Percentiles rank a stretch among this genome's conserved stretches.
These are phyloP conservation scores for Drepanosiphum platanoidis DNA, from an alignment of 2,888 invertebrate species.

Conservation along the genomic window DNA sequence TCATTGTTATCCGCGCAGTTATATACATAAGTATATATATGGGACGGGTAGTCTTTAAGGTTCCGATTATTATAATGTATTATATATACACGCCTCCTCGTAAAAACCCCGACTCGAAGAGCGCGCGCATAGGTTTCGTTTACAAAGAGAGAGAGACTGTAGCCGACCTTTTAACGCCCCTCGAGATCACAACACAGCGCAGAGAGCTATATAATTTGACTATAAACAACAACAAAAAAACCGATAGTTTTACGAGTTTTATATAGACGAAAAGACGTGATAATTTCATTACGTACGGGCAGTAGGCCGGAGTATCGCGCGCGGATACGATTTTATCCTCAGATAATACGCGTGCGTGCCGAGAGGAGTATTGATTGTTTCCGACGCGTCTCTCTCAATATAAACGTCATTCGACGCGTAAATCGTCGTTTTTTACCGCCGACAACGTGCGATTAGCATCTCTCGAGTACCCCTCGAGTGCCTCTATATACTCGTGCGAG, in stretches of 20 bases:
- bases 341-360: too few relatives aligned
- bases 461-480: too few relatives aligned
- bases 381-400: too few relatives aligned
- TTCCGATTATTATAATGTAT: background rate
- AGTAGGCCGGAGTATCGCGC: too few relatives aligned
- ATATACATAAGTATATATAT: background rate
- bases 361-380: too few relatives aligned
- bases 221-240: background rate
- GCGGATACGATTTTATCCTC: background rate
- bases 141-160: constrained; percentile 33
- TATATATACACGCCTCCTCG: constrained; percentile 56
- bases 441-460: too few relatives aligned
- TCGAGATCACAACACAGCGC: constrained; percentile 30
- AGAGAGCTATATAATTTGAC: constrained; percentile 53
- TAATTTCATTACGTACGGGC: background rate
- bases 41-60: constrained; percentile 14
- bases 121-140: background rate
- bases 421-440: too few relatives aligned
- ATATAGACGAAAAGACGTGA: background rate
- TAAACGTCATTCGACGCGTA: too few relatives aligned
- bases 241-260: too few relatives aligned
- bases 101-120: background rate
- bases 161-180: constrained; percentile 57
- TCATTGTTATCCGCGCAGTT: constrained; percentile 50
- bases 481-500: too few relatives aligned